Evolutionary conservation across 2,888 invertebrate genomes (phyloP), one percentile per base, ranked within the genome.

Genomic region (Galeopsomyia nigrocyanea): DNA sequence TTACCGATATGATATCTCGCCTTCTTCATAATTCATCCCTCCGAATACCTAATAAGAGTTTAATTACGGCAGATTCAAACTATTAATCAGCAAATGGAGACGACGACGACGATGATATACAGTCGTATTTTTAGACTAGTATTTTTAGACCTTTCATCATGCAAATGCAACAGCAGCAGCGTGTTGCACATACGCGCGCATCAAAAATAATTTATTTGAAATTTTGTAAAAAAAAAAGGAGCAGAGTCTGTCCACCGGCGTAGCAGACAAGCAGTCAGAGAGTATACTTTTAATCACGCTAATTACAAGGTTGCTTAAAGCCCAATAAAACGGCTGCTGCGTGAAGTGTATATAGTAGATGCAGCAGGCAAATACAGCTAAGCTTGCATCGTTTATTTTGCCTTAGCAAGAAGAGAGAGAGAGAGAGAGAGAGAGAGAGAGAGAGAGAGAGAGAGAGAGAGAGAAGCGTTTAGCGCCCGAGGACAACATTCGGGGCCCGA

Each of bases 221-320:
- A 60, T 55, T 68, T 46, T 19, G 51, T 3, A 19, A 22, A 53
- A 53, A 53, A 39, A 55, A 64, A 62, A 50, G 21, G 17, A 19
- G 53, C 17, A 21, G 22, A 22, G 21, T 10, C 71, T 69, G 70
- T 70, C 70, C 16, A 17, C 17, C 50, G 58, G 5, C 10, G 53
- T 1, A 39, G 39, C 31, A 22, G 64, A 68, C 68, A 74, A 21
- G 71, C 63, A 3, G 70, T 49, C 47, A 17, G 21, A 51, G 49
- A 51, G 55, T 50, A 14, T 16, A 55, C 67, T 71, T 68, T 74
- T 75, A 75, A 75, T 69, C 65, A 63, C 68, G 46, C 71, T 75
- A 75, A 75, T 75, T 75, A 72, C 75, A 75, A 75, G 39, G 71
- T 75, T 66, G 60, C 71, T 75, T 65, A 66, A 71, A 68, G 39